Conservation (phyloP, 2,797 vertebrate species). For the Eurystomus glaucurus region DNA sequence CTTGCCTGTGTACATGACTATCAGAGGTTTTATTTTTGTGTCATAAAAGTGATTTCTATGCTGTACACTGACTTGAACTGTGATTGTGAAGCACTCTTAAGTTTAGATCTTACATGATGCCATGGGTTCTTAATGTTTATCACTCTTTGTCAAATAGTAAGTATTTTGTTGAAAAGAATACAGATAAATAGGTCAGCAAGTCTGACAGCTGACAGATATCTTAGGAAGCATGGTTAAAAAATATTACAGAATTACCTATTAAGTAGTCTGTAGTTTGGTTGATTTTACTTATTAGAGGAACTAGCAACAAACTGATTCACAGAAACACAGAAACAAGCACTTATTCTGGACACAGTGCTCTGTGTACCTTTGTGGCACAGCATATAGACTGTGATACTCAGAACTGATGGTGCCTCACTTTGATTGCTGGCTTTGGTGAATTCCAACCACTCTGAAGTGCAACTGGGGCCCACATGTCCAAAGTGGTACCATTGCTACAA, state of each 20-base stretch:
- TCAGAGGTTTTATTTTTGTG: not conserved
- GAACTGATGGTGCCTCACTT: rapidly evolving
- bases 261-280: not conserved
- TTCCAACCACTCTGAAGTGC: not conserved
- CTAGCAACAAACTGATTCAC: not conserved
- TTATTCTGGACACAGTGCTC: rapidly evolving
- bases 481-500: not conserved
- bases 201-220: not conserved
- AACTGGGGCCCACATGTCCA: rapidly evolving
- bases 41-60: not conserved
- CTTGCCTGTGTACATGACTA: not conserved
- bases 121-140: not conserved
- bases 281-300: not conserved
- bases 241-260: not conserved
- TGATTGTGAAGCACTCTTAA: not conserved
- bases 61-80: not conserved
- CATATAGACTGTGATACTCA: not conserved
- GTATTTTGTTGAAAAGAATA: not conserved
- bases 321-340: not conserved
- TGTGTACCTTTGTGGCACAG: not conserved
- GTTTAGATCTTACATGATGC: rapidly evolving
- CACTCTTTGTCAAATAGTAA: not conserved
- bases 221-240: not conserved
- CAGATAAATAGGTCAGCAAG: not conserved
- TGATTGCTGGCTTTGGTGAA: not conserved